Evolutionary conservation across 1,140 invertebrate genomes (phyloP).

Genomic region (Atta texana): DNA sequence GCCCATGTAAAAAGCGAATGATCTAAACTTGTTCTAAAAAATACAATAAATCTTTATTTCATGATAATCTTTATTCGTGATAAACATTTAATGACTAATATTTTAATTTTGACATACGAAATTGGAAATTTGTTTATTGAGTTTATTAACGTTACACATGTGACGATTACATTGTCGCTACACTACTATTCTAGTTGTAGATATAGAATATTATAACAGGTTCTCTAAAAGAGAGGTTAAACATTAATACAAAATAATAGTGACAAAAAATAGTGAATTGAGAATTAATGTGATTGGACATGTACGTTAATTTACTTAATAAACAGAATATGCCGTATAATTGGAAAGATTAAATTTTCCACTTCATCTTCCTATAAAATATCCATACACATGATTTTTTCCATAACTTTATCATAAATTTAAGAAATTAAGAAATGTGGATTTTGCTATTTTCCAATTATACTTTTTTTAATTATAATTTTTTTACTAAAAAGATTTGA

Average conservation of each 20-base stretch:
- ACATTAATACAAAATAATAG: no score
- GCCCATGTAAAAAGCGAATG: slow-evolving; percentile 93
- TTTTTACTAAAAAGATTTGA: background rate
- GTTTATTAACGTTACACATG: background rate
- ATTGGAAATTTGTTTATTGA: background rate
- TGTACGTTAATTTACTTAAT: no score
- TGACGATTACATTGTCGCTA: no score
- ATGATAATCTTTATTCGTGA: background rate
- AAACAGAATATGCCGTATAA: no score
- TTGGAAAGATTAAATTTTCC: no score
- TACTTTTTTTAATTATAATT: background rate
- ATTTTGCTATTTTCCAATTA: background rate
- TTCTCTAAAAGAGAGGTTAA: no score
- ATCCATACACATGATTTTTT: background rate
- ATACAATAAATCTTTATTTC: slow-evolving; percentile 66
- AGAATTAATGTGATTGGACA: no score
- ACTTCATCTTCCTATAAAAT: no score
- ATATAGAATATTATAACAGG: no score
- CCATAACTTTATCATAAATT: background rate
- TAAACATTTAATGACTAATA: background rate
- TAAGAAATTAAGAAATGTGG: slow-evolving; percentile 25
- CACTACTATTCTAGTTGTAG: no score
- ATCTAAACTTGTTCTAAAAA: slow-evolving; percentile 89
- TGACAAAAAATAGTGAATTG: no score
- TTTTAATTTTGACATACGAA: background rate